phyloP scores from a whole-genome alignment of 2,113 vertebrate species.

The Chionodraco myersi region DNA sequence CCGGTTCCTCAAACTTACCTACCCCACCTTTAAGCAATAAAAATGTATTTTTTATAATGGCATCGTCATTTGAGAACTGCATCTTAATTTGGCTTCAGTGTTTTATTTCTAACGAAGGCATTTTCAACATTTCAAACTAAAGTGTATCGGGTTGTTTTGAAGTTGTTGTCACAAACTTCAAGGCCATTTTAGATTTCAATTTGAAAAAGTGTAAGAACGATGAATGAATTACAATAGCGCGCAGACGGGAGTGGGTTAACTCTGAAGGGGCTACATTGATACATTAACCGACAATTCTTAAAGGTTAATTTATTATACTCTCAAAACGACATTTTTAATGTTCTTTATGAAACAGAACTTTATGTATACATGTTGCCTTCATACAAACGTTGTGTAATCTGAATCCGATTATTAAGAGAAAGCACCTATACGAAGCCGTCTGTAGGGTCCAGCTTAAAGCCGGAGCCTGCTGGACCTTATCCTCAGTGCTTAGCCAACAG shows the following conservation, averaged over 20 bases:
- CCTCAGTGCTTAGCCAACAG: slow-evolving; percentile 6
- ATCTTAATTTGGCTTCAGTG: too few species aligned
- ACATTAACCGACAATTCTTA: neutral
- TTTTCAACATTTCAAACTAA: too few species aligned
- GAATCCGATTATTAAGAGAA: neutral
- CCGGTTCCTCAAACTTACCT: too few species aligned
- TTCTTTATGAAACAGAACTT: neutral
- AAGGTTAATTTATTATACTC: neutral
- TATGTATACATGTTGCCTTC: neutral
- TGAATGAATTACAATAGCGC: neutral
- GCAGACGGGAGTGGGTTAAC: neutral
- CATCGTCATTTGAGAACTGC: too few species aligned
- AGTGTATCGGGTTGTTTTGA: too few species aligned
- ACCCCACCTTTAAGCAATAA: too few species aligned
- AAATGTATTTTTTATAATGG: too few species aligned
- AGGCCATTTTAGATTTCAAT: neutral
- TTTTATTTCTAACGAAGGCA: too few species aligned
- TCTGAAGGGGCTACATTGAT: neutral
- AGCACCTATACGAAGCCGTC: neutral
- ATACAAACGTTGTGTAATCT: neutral
- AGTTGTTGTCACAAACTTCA: too few species aligned
- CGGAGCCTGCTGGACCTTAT: slow-evolving; percentile 6
- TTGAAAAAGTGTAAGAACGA: neutral
- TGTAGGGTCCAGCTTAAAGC: neutral
- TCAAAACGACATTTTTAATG: neutral